Conservation (phyloP, 2,113 vertebrate genomes). For the Anolis sagrei region DNA sequence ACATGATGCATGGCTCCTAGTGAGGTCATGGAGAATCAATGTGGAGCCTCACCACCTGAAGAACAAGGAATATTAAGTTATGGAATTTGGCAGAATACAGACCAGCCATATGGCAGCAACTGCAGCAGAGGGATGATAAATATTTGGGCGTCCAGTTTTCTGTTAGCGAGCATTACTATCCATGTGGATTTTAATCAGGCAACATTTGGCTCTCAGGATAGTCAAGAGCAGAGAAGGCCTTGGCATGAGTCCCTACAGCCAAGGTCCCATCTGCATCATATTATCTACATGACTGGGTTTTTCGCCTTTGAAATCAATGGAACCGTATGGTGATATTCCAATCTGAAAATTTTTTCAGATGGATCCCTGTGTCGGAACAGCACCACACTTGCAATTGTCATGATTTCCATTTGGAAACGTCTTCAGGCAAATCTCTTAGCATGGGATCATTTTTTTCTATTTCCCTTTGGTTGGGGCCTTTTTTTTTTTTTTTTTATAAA, state of each 20-base stretch:
- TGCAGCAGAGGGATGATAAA: background rate
- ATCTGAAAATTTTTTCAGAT: constrained; percentile 69
- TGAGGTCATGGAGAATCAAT: too few relatives aligned
- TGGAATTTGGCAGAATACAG: background rate
- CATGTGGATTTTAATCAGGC: constrained; percentile 26
- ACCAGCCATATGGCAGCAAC: background rate
- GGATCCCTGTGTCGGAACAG: constrained; percentile 64
- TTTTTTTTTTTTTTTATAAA: background rate
- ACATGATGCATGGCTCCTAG: background rate
- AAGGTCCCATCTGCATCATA: constrained; percentile 45
- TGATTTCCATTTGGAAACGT: constrained; percentile 72
- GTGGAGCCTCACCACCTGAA: background rate
- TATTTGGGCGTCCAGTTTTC: background rate
- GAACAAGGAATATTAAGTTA: too few relatives aligned
- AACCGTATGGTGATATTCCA: constrained; percentile 60
- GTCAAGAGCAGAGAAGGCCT: constrained; percentile 8
- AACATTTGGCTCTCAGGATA: constrained; percentile 17
- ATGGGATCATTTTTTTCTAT: constrained; percentile 57
- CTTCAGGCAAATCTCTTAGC: constrained; percentile 62
- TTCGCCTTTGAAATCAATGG: constrained; percentile 46
- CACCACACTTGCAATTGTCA: constrained; percentile 52
- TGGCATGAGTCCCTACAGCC: constrained; percentile 51
- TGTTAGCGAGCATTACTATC: background rate
- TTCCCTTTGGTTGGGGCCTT: constrained; percentile 43
- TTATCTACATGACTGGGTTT: constrained; percentile 66